Base-by-base conservation (phyloP, 1,140 invertebrate genomes). In the Coelopa frigida region DNA sequence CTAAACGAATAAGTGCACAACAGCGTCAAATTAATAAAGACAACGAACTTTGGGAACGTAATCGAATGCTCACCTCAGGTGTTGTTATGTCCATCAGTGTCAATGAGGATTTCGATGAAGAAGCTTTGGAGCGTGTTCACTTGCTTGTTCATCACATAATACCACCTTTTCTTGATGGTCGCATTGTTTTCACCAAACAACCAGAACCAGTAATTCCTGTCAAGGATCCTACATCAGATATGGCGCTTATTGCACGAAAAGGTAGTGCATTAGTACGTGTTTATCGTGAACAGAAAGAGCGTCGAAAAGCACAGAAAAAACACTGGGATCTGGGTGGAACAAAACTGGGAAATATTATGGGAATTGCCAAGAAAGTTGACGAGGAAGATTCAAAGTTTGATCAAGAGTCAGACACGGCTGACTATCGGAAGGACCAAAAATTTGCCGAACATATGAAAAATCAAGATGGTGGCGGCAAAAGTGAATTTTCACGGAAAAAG, bases 121-220 rank as follows among this genome's bases (percentile, higher is more conserved):
- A 94, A 73, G 94, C 90, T 23, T 74, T 80, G 10, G 88, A 88
- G 43, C 70, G 94, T 47, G 94, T 99, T 1, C 94, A 99, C 76
- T 71, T 99, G 6, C 72, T 99, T 12, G 95, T 99, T 1, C 94
- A 98, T 63, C 98, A 99, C 68, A 94, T 98, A 41, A 90, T 99
- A 4, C 97, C 97, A 2, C 97, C 97, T 6, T 99, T 99, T 72
- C 74, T 99, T 3, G 97, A 99, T 75, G 97, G 96, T 1, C 77
- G 96, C 31, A 98, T 99, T 61, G 94, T 98, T 0, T 99, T 99
- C 61, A 99, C 97, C 0, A 99, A 99, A 68, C 96, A 99, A 70
- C 93, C 93, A 7, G 94, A 99, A 70, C 94, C 94, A 42, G 88
- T 98, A 40, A 82, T 98, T 46, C 72, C 82, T 46, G 81, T 83